Evolutionary conservation across 2,113 vertebrate species (phyloP), one percentile per base, ranked within the genome.

Genomic region (Chaenocephalus aceratus): DNA sequence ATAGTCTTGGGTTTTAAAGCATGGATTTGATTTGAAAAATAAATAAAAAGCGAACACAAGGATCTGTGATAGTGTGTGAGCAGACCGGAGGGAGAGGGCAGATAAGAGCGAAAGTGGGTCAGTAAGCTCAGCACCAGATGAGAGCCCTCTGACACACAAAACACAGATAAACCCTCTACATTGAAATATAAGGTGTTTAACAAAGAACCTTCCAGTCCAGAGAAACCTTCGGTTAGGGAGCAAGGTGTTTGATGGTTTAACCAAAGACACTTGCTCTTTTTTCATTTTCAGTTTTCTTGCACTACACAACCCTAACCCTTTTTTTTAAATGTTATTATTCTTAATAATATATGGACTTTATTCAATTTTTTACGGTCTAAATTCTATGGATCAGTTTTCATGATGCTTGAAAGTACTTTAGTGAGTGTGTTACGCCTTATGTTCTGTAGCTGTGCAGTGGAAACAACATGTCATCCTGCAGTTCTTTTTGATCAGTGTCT

Each of bases 101-200:
- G 69, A 80, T 70, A 74, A 23, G 59, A 63, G 52, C 2, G 63
- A 68, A 80, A 79, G 15, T 84, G 66, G 74, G 80, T 83, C 75
- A 82, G 67, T 15, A 11, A 57, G 44, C 72, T 58, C 72, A 72
- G 75, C 71, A 57, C n/a, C 11, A 75, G 70, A 71, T 4, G 53
- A 68, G 18, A 71, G 60, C 44, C 54, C 30, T 26, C 34, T 0
- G n/a, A 74, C 52, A 57, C 58, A 71, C 14, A 67, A 49, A 64
- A 49, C 62, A 53, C 49, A 58, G 21, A 57, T 45, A 58, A 59
- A 70, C 10, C 62, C 68, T 44, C 49, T 36, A 66, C 16, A 52
- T 60, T 59, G 61, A 63, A 6, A 69, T 49, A 18, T 21, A 23
- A 64, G 54, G 5, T 13, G 34, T 77, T 73, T 66, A 48, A 46